Evolutionary conservation across 2,113 vertebrate genomes (phyloP), one percentile per base, ranked within the genome.

Genomic region (Pedionomus torquatus): DNA sequence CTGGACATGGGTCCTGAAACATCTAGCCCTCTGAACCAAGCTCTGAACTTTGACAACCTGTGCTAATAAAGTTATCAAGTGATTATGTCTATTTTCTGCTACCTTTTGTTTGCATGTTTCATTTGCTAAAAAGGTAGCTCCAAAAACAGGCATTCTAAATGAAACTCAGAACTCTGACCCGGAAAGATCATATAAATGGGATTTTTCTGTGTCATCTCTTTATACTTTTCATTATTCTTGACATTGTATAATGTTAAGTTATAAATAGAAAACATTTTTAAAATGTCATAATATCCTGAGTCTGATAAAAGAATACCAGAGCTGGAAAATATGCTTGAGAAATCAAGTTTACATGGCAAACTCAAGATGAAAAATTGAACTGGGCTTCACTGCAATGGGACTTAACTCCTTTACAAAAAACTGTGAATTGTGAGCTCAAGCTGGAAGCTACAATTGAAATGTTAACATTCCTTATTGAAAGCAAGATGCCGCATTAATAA

Each of bases 201-300:
- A 89, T 94, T 96, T 88, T 96, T 83, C 25, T 49, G 58, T 89
- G 80, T 92, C 83, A 94, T 83, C 25, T 92, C 51, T 92, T 65
- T 74, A 80, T 51, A 44, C 37, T 91, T 96, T 68, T 96, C 66
- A 95, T 94, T 93, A 89, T 79, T 87, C 90, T 90, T 95, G 90
- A 83, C 82, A 70, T 76, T 93, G 66, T 89, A 76, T 91, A 95
- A 95, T 92, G 88, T 92, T 94, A 91, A 74, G 54, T 58, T 94
- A 95, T 91, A 95, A 97, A 97, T 80, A 95, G 91, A 88, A 96
- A 92, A 21, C 61, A 80, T 88, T 95, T 80, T 92, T 77, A 87
- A 97, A 92, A 95, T 94, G 84, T 86, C 93, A 76, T 89, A 85
- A 96, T 70, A 95, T 95, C 39, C 64, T 72, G 74, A 90, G 31